Percentiles rank a stretch among this genome's conserved stretches.
Conservation (phyloP, 2,113 vertebrate genomes). For the Holacanthus passer region DNA sequence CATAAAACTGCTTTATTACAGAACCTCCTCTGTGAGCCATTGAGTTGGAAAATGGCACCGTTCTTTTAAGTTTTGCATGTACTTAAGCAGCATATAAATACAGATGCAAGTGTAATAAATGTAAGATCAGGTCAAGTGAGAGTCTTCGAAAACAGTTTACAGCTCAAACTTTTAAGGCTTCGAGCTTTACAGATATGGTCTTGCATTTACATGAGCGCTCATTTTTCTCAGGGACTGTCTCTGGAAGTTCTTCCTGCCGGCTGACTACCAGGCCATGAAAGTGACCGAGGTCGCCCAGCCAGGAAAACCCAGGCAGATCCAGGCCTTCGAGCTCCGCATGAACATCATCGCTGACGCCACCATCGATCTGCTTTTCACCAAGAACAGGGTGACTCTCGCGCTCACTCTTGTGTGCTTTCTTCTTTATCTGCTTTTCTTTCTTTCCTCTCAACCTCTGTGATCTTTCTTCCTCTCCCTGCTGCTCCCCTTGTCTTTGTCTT, state of each 20-base stretch:
- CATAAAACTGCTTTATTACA: no score
- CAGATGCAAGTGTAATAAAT: background rate
- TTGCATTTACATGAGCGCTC: background rate
- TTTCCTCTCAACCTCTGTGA: conserved; percentile 20
- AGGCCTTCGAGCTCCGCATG: conserved; percentile 98
- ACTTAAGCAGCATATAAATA: background rate
- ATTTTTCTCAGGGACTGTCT: conserved; percentile 89
- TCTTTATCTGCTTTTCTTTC: background rate
- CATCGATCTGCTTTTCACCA: conserved; percentile 98
- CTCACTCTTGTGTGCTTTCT: background rate
- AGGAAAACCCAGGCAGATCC: conserved; percentile 93
- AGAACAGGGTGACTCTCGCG: conserved; percentile 91
- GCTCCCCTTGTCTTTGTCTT: conserved; percentile 37
- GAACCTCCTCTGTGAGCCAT: no score
- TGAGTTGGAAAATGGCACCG: no score
- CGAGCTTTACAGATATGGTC: background rate
- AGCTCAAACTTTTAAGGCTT: background rate
- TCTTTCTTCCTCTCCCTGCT: conserved; percentile 28
- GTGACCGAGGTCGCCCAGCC: conserved; percentile 91
- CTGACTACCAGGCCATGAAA: conserved; percentile 96
- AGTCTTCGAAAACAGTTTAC: background rate
- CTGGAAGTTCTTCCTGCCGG: conserved; percentile 98
- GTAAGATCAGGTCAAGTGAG: background rate
- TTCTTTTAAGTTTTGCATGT: no score
- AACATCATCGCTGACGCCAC: conserved; percentile 99